Evolutionary conservation across 1,140 invertebrate genomes (phyloP), one percentile per base, ranked within the genome.

Genomic region (Drosophila lini): DNA sequence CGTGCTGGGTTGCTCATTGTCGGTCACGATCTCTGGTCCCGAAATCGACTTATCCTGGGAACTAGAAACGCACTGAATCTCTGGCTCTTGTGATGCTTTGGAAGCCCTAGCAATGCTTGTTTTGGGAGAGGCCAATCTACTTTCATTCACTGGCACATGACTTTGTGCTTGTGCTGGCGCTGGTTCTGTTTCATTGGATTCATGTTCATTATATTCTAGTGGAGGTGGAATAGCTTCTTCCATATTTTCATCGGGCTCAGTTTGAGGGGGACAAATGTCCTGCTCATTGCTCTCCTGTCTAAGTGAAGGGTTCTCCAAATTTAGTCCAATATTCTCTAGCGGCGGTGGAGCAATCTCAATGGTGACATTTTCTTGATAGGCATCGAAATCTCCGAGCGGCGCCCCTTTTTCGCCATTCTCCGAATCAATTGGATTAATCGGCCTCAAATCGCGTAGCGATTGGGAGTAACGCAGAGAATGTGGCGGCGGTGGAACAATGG

Each of bases 401-500:
- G 44, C 36, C 3, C 16, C 13, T 44, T 32, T 31, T 8, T 28
- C 28, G 3, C 16, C 16, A 10, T 52, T 38, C 13, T 52, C 52
- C 5, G 11, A 32, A 15, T 42, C 59, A 16, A 34, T 28, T 13
- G 10, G 22, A 1, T 10, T 47, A 4, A 16, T 15, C 31, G n/a
- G 11, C 0, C 31, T 22, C 11, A 34, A 6, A 32, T 45, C 38
- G 11, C 6, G 36, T 15, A 58, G 22, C 7, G 42, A 60, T 48
- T 69, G 73, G 4, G 80, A 86, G 22, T 59, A 75, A 5, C 82
- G 65, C 11, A 78, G 11, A 3, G 59, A 77, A n/a, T 10, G 25
- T 16, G 84, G 70, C 7, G 80, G 74, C 19, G 80, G 74, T 16
- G 84, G 65, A 25, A 88, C 76, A 55, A 88, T 88, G 5, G 22